Base-by-base conservation (phyloP, 2,888 invertebrate genomes). In the Drosophila barbarae region DNA sequence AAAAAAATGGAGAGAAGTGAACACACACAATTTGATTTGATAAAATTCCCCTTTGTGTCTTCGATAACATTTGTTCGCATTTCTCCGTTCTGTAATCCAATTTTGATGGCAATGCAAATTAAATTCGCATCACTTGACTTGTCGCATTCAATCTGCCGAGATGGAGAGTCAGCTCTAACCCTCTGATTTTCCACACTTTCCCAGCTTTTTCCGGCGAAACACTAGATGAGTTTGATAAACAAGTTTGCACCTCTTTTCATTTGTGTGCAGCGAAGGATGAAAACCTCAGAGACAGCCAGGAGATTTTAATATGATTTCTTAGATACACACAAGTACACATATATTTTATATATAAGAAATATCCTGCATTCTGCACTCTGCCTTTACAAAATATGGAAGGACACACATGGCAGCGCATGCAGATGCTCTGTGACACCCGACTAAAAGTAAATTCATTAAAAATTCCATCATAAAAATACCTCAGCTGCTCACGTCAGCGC, bases 381-480 rank as follows among this genome's bases (percentile, higher is more conserved):
- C 59, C 41, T 49, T 52, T 41, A 21, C 30, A 32, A 30, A 15
- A 47, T 47, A 47, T 47, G 15, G 30, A 50, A 42, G 30, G 60
- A 52, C 53, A 68, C 41, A 36, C 26, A 46, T 39, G 50, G 36
- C 47, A 18, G 35, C 65, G 50, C 60, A 68, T 69, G 80, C 77
- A 65, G 71, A 70, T 82, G 73, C 69, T 71, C 49, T 73, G 73
- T 74, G 81, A 84, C 78, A 81, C 81, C 77, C 65, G 73, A 73
- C 84, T 81, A 81, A 80, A 84, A 80, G 79, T 80, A 80, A 84
- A 84, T 84, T 80, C 79, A 80, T 80, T 80, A 80, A 80, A 84
- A 84, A 77, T 84, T 84, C 84, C 78, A 80, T 80, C 78, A 77
- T 80, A 74, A 80, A 77, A 80, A 80, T 67, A 74, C 65, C 77